Evolutionary conservation across 2,113 vertebrate species (phyloP).

Genomic region (Takifugu flavidus): DNA sequence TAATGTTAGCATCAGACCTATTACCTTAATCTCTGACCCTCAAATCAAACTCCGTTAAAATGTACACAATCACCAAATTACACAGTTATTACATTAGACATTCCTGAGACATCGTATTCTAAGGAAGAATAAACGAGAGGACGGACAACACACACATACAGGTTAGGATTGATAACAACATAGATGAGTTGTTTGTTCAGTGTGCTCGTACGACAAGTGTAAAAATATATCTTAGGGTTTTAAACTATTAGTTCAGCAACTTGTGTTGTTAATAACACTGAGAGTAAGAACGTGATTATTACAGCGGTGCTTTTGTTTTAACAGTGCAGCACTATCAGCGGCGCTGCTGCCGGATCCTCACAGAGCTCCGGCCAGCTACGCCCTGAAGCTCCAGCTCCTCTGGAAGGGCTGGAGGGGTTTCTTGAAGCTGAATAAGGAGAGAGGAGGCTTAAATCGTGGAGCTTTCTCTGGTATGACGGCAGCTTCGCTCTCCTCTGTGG

Average conservation of each 20-base stretch:
- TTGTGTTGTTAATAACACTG: neutral
- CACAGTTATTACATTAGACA: neutral
- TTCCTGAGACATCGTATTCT: conserved; percentile 6
- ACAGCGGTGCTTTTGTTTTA: neutral
- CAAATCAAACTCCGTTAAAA: neutral
- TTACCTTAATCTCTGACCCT: no score
- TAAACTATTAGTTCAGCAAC: conserved; percentile 1
- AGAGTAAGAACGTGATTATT: neutral
- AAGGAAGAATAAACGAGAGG: neutral
- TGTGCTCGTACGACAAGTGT: neutral
- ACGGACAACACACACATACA: no score
- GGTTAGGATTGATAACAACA: neutral
- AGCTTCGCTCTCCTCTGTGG: conserved; percentile 64
- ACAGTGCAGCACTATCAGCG: conserved; percentile 1
- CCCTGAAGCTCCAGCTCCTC: conserved; percentile 70
- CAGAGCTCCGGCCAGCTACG: conserved; percentile 22
- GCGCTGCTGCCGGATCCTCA: neutral
- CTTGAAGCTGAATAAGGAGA: conserved; percentile 58
- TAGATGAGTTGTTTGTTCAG: conserved; percentile 21
- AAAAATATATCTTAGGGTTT: neutral
- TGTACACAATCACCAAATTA: neutral
- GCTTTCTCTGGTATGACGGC: conserved; percentile 59
- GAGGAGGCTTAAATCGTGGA: conserved; percentile 50
- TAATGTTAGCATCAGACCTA: no score
- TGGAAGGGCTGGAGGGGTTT: conserved; percentile 67